These are phyloP conservation scores for Synanthedon myopaeformis DNA, from an alignment of 2,888 invertebrate species.

Conservation along the genomic window DNA sequence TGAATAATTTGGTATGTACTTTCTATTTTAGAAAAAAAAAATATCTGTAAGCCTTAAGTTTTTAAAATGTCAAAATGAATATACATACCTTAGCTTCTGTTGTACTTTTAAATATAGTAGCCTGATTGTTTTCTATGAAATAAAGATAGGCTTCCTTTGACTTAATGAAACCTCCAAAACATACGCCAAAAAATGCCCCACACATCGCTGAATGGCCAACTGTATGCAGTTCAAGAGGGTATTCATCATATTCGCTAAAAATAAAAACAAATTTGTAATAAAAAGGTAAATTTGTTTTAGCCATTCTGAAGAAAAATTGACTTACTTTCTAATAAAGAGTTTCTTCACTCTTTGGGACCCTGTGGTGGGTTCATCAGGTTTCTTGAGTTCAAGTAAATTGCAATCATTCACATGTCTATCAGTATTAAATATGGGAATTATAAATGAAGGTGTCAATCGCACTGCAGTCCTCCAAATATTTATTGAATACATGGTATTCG, in stretches of 20 bases:
- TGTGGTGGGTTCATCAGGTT: slow-evolving; percentile 19
- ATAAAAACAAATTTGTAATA: slow-evolving; percentile 1
- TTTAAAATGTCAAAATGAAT: no score
- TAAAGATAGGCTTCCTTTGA: slow-evolving; percentile 72
- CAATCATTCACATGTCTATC: slow-evolving; percentile 24
- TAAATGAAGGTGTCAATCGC: slow-evolving; percentile 34
- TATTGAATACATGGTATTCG: neutral
- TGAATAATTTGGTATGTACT: no score
- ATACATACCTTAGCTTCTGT: slow-evolving; percentile 75
- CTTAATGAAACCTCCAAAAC: slow-evolving; percentile 74
- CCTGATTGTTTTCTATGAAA: slow-evolving; percentile 81
- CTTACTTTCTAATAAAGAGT: slow-evolving; percentile 62
- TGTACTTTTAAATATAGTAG: slow-evolving; percentile 74
- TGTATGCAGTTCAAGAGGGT: slow-evolving; percentile 73
- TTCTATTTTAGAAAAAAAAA: no score
- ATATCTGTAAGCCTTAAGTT: no score
- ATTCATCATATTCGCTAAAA: slow-evolving; percentile 75
- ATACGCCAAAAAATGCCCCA: slow-evolving; percentile 73
- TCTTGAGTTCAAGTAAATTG: slow-evolving; percentile 16
- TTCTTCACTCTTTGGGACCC: slow-evolving; percentile 62
- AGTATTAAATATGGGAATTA: slow-evolving; percentile 27
- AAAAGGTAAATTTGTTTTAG: neutral
- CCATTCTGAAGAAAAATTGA: slow-evolving; percentile 4
- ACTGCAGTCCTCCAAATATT: slow-evolving; percentile 33
- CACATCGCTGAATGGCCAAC: slow-evolving; percentile 70